These are phyloP conservation scores for Platynereis dumerilii DNA, from an alignment of 2,888 invertebrate genomes.

Conservation along the genomic window DNA sequence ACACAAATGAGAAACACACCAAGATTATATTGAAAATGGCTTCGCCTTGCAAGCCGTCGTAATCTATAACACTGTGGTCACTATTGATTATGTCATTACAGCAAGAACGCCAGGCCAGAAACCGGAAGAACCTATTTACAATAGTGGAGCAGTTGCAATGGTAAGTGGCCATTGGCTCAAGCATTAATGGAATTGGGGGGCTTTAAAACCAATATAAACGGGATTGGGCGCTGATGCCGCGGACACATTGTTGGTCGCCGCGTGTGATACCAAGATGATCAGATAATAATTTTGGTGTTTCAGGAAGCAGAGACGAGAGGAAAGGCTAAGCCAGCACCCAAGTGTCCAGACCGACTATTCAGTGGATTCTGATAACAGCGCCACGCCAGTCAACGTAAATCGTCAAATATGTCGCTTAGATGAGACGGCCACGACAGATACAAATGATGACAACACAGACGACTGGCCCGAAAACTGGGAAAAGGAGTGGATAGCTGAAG, in stretches of 20 bases:
- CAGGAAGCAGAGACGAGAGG: constrained; percentile 37
- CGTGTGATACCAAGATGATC: no score
- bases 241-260: no score
- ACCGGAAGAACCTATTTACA: constrained; percentile 39
- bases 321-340: constrained; percentile 33
- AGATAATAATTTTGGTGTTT: neutral
- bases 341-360: constrained; percentile 30
- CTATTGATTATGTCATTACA: constrained; percentile 15
- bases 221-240: no score
- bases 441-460: constrained; percentile 15
- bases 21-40: no score
- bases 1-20: no score
- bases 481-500: constrained; percentile 30
- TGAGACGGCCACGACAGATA: constrained; percentile 25
- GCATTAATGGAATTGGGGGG: neutral
- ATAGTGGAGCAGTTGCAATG: constrained; percentile 41
- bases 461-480: constrained; percentile 32
- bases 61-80: no score
- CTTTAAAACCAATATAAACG: no score
- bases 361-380: constrained; percentile 27
- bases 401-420: constrained; percentile 10
- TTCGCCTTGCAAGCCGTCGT: no score
- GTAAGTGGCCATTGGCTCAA: constrained; percentile 20
- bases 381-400: constrained; percentile 21
- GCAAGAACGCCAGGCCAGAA: constrained; percentile 36